Base-by-base conservation (phyloP, 2,888 invertebrate species). In the Stenichneumon culpator region DNA sequence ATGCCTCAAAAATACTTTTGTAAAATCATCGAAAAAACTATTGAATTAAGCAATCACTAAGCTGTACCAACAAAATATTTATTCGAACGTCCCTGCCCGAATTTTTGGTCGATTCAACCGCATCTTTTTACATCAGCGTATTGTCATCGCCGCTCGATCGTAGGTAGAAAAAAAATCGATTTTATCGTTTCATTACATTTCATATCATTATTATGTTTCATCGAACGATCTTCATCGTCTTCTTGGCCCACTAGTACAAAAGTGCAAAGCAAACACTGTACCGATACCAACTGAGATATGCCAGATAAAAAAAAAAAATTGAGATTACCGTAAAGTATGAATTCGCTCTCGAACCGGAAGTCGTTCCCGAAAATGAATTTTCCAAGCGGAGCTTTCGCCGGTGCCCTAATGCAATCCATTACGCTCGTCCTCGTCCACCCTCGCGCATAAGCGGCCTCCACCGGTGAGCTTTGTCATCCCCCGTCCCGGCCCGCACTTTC, bases 401-500 rank as follows among this genome's bases (percentile, higher is more conserved):
- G 79, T 73, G 74, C 65, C 77, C 72, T 90, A 89, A 90, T 82
- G 86, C 85, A 79, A 86, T 90, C 88, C 89, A 89, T 90, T 89
- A 88, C 84, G 74, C 79, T 52, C 25, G 47, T 81, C 85, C 84
- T 79, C 22, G n/a, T 73, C 74, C 44, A 81, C 70, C 36, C 47
- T 54, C 54, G 52, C 52, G 50, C 36, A 63, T 70, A 52, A 69
- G 63, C 63, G 63, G 69, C 39, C 75, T 75, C 75, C 25, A 19
- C 25, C 60, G 50, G 16, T 60, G 68, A 84, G 73, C 75, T 60
- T 47, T 67, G 68, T 39, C 78, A 74, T 44, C 65, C 77, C 16
- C 54, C 32, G 63, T 63, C 57, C 83, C 73, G 63, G 63, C 69
- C 60, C 80, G 78, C 83, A 85, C 87, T 89, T 88, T 87, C 86